Percentiles rank a stretch among this genome's conserved stretches.
phyloP scores from a whole-genome alignment of 2,797 vertebrate genomes.

The Sternarchorhynchus goeldii region DNA sequence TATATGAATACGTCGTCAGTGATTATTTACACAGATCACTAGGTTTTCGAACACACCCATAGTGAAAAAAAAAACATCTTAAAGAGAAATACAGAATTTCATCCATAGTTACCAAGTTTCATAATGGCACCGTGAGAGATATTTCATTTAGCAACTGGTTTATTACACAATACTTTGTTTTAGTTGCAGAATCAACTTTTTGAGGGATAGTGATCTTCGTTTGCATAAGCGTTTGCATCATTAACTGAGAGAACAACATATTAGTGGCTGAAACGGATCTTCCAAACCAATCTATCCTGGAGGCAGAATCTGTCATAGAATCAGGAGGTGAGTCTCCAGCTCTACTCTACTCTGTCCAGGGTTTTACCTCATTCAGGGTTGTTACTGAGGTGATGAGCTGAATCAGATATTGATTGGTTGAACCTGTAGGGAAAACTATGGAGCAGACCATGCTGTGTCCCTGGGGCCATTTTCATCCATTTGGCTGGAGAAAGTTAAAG shows the following conservation, averaged over 20 bases:
- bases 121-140: neutral
- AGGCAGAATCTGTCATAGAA: no score
- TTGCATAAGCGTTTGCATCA: conserved; percentile 5
- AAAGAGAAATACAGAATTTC: neutral
- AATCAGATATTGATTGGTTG: neutral
- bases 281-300: neutral
- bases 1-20: no score
- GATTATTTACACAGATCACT: no score
- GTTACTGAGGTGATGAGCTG: neutral
- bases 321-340: neutral
- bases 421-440: neutral
- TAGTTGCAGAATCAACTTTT: neutral
- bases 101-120: neutral
- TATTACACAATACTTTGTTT: neutral
- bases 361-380: neutral
- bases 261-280: neutral
- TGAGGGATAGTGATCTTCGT: conserved; percentile 8
- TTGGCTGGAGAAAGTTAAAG: neutral
- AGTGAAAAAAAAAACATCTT: neutral
- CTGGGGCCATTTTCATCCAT: no score
- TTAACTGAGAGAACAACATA: neutral
- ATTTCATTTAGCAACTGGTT: neutral
- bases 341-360: neutral
- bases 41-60: neutral
- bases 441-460: no score